Base-by-base conservation (phyloP, 2,888 invertebrate species). In the Tipula vernalis region DNA sequence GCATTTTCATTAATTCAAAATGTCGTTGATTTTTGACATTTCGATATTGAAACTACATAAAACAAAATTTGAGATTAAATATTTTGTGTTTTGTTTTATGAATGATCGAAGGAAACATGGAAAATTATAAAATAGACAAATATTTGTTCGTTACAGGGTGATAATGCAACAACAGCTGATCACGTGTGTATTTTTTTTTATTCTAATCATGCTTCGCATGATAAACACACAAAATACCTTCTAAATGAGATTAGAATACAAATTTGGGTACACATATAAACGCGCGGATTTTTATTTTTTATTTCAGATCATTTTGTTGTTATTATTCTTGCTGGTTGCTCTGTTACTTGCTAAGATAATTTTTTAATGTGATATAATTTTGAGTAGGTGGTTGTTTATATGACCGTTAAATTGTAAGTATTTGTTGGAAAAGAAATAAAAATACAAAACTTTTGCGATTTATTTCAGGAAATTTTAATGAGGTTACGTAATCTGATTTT, bases 1-100 rank as follows among this genome's bases (percentile, higher is more conserved):
- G 1, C 28, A 71, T 71, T 71, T 71, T 71, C 71, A 71, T 71
- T 71, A 71, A 71, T 71, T 71, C 71, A 71, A 71, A 71, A 71
- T 71, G 71, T 71, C 71, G 71, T 71, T 71, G 71, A 71, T 71
- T 71, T 71, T 71, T 71, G 71, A 71, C 71, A 71, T 71, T 71
- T 71, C 28, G 71, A 71, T 71, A 71, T 28, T 28, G 2, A 28
- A 71, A 28, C 18, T 71, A 28, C 10, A 71, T 28, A 71, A 71
- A 71, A 28, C n/a, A 71, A 71, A 28, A 28, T 10, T 10, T 71
- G 71, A 71, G 28, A 71, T 71, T 71, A 71, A 71, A 71, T 71
- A 71, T 71, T 28, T 51, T 51, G 15, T 71, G 71, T 28, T 71
- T 71, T 28, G 71, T 71, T 28, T 71, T 71, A 71, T 71, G 71